phyloP scores from a whole-genome alignment of 2,113 vertebrate species.

The Mungos mungo region DNA sequence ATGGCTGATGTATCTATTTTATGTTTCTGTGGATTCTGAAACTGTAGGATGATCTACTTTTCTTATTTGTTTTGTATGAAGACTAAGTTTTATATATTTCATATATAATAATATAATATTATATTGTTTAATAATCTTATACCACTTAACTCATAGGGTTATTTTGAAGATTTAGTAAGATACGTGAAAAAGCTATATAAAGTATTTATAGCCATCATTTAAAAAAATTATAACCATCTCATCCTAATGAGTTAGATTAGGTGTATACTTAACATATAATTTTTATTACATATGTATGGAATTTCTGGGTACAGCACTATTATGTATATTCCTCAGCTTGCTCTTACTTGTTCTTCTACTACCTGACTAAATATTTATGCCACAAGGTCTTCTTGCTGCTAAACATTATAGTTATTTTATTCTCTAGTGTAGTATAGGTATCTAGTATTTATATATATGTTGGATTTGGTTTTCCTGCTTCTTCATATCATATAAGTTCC shows the following conservation, averaged over 20 bases:
- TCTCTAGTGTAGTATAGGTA: not conserved
- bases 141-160: not conserved
- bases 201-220: not conserved
- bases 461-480: not conserved
- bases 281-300: not conserved
- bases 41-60: not conserved
- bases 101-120: too few species aligned
- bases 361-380: not conserved
- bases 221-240: not conserved
- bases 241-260: not conserved
- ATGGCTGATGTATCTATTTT: not conserved
- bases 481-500: not conserved
- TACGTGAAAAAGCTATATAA: not conserved
- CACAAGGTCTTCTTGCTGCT: not conserved
- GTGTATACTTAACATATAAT: not conserved
- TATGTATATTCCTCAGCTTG: not conserved
- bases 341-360: not conserved
- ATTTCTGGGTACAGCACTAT: not conserved
- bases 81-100: not conserved
- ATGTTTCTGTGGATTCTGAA: conserved; percentile 10
- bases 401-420: not conserved
- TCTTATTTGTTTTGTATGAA: not conserved
- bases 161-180: not conserved
- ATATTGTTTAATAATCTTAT: not conserved
- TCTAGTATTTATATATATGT: not conserved